These are phyloP conservation scores for Aurelia aurita DNA, from an alignment of 30 jellyfish, hydroid and myxozoan species.

Conservation along the genomic window DNA sequence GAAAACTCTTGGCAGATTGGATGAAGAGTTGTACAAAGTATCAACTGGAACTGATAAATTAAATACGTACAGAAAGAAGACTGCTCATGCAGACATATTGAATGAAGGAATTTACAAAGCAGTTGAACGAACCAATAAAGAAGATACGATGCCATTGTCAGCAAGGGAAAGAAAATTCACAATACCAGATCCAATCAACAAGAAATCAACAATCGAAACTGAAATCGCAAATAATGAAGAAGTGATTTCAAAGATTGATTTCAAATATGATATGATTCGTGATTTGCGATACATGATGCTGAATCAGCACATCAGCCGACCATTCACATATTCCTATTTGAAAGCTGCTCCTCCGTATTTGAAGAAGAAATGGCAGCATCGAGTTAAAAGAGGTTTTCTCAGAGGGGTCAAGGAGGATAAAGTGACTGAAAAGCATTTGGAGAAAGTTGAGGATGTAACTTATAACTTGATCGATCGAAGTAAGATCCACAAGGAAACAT, in stretches of 20 bases:
- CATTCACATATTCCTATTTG: constrained; percentile 59
- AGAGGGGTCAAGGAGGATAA: constrained; percentile 72
- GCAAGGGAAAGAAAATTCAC: constrained; percentile 25
- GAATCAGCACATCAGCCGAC: constrained; percentile 60
- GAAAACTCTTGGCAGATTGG: constrained; percentile 45
- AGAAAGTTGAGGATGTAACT: constrained; percentile 66
- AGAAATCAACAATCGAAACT: constrained; percentile 13
- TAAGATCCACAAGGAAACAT: constrained; percentile 56
- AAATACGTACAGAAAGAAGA: constrained; percentile 31
- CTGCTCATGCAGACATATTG: constrained; percentile 23
- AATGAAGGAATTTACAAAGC: constrained; percentile 11
- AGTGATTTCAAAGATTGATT: constrained; percentile 41
- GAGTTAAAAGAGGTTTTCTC: constrained; percentile 67
- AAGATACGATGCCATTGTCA: constrained; percentile 30
- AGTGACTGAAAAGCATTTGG: constrained; percentile 58
- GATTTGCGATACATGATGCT: constrained; percentile 60
- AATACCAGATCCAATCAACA: constrained; percentile 57
- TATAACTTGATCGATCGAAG: constrained; percentile 37
- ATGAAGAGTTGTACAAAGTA: constrained; percentile 50
- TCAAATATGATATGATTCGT: constrained; percentile 62
- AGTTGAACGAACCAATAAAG: neutral
- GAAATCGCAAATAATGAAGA: constrained; percentile 42
- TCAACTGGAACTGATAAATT: constrained; percentile 46
- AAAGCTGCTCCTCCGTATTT: constrained; percentile 73
- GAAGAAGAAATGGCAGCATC: constrained; percentile 69